Evolutionary conservation across 2,113 vertebrate genomes (phyloP).

Genomic region (Chaetops frenatus): DNA sequence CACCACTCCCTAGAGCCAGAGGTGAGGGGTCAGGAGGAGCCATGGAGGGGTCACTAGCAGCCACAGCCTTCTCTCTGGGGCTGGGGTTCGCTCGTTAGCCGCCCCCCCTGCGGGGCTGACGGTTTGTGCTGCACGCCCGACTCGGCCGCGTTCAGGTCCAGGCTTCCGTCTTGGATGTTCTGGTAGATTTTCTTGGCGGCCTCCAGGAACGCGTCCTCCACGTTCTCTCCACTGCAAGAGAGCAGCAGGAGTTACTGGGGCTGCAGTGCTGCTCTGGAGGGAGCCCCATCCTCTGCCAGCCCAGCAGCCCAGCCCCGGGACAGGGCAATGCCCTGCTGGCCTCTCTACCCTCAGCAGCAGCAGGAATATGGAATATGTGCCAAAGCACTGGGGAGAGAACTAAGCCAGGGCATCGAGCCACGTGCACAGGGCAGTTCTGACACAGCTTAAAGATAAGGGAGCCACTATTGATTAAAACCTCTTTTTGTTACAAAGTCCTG

Average conservation of each 20-base stretch:
- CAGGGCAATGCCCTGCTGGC: background rate
- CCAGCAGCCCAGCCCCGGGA: background rate
- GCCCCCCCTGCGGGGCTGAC: conserved; percentile 88
- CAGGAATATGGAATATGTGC: rapidly evolving
- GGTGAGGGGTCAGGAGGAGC: conserved; percentile 73
- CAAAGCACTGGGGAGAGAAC: background rate
- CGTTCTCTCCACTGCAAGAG: conserved; percentile 87
- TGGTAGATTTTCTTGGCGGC: conserved; percentile 99
- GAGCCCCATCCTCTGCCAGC: background rate
- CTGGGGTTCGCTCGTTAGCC: conserved; percentile 89
- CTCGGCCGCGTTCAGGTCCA: conserved; percentile 96
- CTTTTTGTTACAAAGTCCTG: background rate
- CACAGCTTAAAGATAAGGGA: background rate
- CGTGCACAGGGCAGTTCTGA: rapidly evolving
- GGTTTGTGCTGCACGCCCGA: conserved; percentile 98
- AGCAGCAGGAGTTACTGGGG: background rate
- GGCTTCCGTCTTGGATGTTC: conserved; percentile 97
- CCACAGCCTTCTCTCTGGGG: conserved; percentile 92
- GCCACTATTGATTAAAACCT: rapidly evolving
- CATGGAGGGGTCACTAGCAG: conserved; percentile 86
- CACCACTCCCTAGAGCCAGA: conserved; percentile 73
- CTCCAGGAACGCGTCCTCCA: conserved; percentile 96
- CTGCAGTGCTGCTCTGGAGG: rapidly evolving
- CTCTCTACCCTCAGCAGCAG: background rate
- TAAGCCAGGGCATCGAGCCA: rapidly evolving